A percentile compares a stretch with the other conserved stretches of the same genome.
Evolutionary conservation across 1,140 invertebrate species (phyloP).

Genomic region (Penaeus chinensis): DNA sequence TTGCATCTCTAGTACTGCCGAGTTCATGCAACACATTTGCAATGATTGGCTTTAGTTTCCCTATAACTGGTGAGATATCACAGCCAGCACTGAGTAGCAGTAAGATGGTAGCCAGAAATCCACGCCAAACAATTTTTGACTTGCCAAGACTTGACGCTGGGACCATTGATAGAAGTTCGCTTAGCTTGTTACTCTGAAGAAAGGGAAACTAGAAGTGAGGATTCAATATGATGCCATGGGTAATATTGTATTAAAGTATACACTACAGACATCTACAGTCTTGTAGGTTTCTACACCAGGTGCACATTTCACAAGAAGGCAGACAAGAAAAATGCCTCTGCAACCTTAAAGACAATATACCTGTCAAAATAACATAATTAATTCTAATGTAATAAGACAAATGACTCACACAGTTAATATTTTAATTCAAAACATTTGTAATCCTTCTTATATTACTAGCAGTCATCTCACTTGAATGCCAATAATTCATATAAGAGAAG

Average conservation of each 20-base stretch:
- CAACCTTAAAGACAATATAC: background rate
- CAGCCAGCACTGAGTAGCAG: slow-evolving; percentile 29
- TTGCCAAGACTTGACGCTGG: slow-evolving; percentile 24
- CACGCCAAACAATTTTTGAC: slow-evolving; percentile 34
- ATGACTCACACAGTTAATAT: background rate
- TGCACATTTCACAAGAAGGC: no score
- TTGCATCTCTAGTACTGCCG: slow-evolving; percentile 27
- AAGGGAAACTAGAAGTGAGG: background rate
- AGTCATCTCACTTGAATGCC: no score
- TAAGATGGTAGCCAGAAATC: slow-evolving; percentile 18
- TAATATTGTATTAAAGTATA: no score
- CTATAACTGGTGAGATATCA: slow-evolving; percentile 14
- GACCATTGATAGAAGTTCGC: slow-evolving; percentile 38
- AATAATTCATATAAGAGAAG: no score
- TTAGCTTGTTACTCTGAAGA: slow-evolving; percentile 41
- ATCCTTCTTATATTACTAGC: no score
- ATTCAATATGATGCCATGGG: no score
- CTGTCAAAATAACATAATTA: background rate
- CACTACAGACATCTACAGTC: no score
- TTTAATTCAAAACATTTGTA: no score
- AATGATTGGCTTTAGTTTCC: slow-evolving; percentile 27
- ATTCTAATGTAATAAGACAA: background rate
- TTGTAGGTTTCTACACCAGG: no score
- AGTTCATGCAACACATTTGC: background rate
- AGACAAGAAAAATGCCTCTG: no score